These are phyloP conservation scores for Drosophila asahinai DNA, from an alignment of 1,140 invertebrate species.

Conservation along the genomic window DNA sequence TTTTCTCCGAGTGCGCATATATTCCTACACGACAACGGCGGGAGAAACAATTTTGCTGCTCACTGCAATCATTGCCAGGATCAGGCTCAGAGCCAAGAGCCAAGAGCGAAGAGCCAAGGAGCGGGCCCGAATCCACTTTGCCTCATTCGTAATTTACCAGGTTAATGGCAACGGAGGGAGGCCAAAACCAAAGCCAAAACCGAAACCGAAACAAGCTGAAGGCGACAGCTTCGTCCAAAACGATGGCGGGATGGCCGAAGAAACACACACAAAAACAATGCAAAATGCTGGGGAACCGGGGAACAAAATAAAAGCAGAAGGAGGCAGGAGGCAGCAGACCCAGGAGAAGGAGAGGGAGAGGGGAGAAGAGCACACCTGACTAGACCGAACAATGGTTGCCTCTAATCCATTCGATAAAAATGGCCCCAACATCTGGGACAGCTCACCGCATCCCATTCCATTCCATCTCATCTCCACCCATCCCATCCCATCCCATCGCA, in stretches of 20 bases:
- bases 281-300: conserved; percentile 5
- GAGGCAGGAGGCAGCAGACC: background rate
- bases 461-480: conserved; percentile 54
- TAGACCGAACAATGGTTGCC: conserved; percentile 21
- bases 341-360: background rate
- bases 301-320: conserved; percentile 11
- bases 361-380: conserved; percentile 14
- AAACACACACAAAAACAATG: conserved; percentile 14
- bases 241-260: conserved; percentile 7
- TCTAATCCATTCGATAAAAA: too few relatives aligned
- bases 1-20: background rate
- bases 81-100: conserved; percentile 40
- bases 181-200: conserved; percentile 21
- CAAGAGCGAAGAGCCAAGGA: conserved; percentile 15
- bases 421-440: background rate
- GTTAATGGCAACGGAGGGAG: conserved; percentile 71
- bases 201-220: conserved; percentile 46
- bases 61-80: conserved; percentile 76
- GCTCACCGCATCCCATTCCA: conserved; percentile 12
- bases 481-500: conserved; percentile 52
- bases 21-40: conserved; percentile 17
- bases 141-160: conserved; percentile 76
- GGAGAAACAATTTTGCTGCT: conserved; percentile 70
- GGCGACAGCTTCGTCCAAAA: conserved; percentile 35
- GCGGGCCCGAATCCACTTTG: conserved; percentile 70